These are phyloP conservation scores for Psettodes erumei DNA, from an alignment of 2,113 vertebrate genomes.

Conservation along the genomic window DNA sequence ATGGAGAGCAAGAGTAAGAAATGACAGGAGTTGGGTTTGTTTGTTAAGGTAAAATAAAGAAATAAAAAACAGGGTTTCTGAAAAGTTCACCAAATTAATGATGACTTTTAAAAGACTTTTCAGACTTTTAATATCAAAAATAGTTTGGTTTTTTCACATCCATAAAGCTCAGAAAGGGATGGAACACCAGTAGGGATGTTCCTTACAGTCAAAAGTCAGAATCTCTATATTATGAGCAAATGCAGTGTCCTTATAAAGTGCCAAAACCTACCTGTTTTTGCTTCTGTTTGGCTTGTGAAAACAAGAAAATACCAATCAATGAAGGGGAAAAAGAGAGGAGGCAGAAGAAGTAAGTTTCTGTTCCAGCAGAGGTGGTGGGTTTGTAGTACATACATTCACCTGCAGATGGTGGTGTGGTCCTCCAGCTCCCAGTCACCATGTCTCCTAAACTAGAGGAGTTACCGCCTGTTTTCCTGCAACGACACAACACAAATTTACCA, in stretches of 20 bases:
- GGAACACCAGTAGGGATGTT: too few relatives aligned
- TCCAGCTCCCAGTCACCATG: constrained; percentile 90
- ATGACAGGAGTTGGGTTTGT: background rate
- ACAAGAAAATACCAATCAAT: constrained; percentile 80
- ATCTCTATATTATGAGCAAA: background rate
- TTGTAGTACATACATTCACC: constrained; percentile 80
- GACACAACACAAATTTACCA: constrained; percentile 13
- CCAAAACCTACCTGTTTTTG: constrained; percentile 92
- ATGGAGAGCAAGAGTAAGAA: background rate
- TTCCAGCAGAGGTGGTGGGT: background rate
- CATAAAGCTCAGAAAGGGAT: too few relatives aligned
- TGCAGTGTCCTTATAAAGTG: constrained; percentile 6
- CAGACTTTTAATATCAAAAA: too few relatives aligned
- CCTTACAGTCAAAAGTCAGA: background rate
- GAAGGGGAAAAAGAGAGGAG: background rate
- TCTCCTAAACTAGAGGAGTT: constrained; percentile 91
- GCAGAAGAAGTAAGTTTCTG: constrained; percentile 5
- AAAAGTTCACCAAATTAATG: background rate
- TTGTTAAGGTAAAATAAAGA: background rate
- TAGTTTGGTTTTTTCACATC: background rate
- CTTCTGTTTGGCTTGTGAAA: constrained; percentile 95
- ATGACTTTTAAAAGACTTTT: background rate
- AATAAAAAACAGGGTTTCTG: background rate
- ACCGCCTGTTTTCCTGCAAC: constrained; percentile 88
- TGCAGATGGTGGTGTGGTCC: constrained; percentile 94